Evolutionary conservation across 2,797 vertebrate genomes (phyloP).

Genomic region (Morelia viridis): DNA sequence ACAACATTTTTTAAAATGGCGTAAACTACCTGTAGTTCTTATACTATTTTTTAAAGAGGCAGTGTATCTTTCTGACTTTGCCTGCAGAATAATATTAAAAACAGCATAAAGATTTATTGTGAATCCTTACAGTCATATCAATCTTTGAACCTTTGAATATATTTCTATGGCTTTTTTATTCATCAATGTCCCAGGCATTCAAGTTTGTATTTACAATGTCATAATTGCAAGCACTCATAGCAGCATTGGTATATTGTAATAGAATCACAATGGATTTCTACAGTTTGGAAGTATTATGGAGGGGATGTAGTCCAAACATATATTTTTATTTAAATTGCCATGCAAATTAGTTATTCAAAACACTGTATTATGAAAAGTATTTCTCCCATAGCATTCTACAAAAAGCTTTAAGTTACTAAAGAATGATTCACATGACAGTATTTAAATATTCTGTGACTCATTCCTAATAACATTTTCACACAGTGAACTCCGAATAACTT

Average conservation of each 20-base stretch:
- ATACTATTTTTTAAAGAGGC: conserved; percentile 70
- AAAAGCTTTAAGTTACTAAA: conserved; percentile 27
- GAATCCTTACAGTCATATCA: conserved; percentile 46
- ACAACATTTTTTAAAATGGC: conserved; percentile 68
- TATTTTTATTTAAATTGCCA: conserved; percentile 61
- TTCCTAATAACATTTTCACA: conserved; percentile 14
- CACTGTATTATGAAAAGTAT: conserved; percentile 24
- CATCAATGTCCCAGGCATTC: conserved; percentile 58
- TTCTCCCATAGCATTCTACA: fast-evolving
- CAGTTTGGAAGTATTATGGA: conserved; percentile 42
- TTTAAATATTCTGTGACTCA: conserved; percentile 13
- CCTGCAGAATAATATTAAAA: conserved; percentile 71
- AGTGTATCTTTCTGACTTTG: conserved; percentile 68
- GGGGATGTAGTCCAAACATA: conserved; percentile 53
- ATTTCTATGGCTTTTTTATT: conserved; percentile 60
- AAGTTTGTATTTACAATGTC: conserved; percentile 70
- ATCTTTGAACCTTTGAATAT: conserved; percentile 45
- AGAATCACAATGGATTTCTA: conserved; percentile 64
- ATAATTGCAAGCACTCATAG: conserved; percentile 69
- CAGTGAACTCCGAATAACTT: conserved; percentile 40
- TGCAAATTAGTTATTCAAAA: conserved; percentile 48
- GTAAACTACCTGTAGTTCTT: conserved; percentile 71
- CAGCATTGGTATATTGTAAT: conserved; percentile 69
- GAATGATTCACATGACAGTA: conserved; percentile 17
- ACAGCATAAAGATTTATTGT: conserved; percentile 61